Base-by-base conservation (phyloP, 2,797 vertebrate species). In the Myotis myotis region DNA sequence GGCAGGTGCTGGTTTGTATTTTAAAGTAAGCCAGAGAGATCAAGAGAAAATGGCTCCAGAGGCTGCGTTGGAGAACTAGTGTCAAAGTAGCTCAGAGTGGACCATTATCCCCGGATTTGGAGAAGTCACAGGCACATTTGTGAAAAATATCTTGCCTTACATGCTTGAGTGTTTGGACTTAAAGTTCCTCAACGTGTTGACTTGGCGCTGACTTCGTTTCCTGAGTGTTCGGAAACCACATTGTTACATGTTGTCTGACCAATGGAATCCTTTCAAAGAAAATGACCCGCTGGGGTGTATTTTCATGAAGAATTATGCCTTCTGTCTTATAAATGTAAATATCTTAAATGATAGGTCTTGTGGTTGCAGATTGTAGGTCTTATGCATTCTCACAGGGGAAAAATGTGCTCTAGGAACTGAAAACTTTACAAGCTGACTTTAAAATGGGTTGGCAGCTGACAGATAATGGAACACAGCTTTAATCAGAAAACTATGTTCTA, bases 401-500 rank as follows among this genome's bases (percentile, higher is more conserved):
- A 87, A 49, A 76, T 5, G 36, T 36, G 38, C 85, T 30, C 55
- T 51, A 47, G 72, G 44, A 47, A 36, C 23, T 47, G 51, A n/a
- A 60, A 64, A 64, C 53, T 84, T 72, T 47, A 79, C 53, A 78
- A 84, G 19, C 36, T 49, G 51, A 38, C 51, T 83, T 75, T 55
- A 84, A 84, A 72, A 72, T 19, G 82, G 71, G 47, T 79, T 89
- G 83, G 79, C 94, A 79, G 51, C 85, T 84, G 53, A 64, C 71
- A 71, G 75, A 68, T 25, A 84, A 92, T 89, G 83, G 64, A 62
- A 78, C 25, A 70, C 51, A 78, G 71, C 78, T 83, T 78, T 64
- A 83, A 71, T 87, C 4, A 66, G 64, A 83, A 57, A 89, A 70
- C 8, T 64, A 72, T 47, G 64, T 53, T 20, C 30, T 62, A 41